phyloP scores from a whole-genome alignment of 2,113 vertebrate genomes.

The Salvelinus alpinus region DNA sequence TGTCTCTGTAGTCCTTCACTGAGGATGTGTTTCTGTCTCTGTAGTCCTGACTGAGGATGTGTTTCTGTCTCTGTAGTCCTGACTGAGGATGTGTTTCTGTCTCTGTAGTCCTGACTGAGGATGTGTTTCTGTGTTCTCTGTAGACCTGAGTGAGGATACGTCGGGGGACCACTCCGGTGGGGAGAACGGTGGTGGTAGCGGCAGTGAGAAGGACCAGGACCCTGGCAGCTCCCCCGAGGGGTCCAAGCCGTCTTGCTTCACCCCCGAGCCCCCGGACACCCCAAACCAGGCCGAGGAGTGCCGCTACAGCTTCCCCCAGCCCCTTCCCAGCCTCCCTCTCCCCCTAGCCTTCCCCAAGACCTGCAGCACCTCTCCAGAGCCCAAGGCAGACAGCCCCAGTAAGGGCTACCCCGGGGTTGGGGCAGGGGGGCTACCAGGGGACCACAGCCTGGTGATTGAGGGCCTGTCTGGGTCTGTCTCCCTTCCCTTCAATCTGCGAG shows the following conservation, averaged over 20 bases:
- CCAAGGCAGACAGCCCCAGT: conserved; percentile 79
- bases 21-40: too few species aligned
- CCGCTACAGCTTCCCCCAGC: conserved; percentile 59
- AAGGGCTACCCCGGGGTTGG: conserved; percentile 59
- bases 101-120: not conserved
- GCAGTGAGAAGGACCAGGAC: conserved; percentile 91
- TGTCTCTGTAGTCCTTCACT: too few species aligned
- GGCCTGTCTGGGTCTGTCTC: conserved; percentile 86
- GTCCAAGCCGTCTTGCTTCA: conserved; percentile 81
- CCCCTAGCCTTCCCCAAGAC: conserved; percentile 65
- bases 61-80: too few species aligned
- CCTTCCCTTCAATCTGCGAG: conserved; percentile 88
- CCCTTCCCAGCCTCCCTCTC: too few species aligned
- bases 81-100: not conserved
- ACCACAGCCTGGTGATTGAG: conserved; percentile 87
- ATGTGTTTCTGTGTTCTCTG: not conserved
- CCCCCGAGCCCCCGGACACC: conserved; percentile 83
- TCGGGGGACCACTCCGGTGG: conserved; percentile 77
- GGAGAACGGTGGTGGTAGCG: conserved; percentile 78
- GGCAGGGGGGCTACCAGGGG: conserved; percentile 52
- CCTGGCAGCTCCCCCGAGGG: conserved; percentile 87
- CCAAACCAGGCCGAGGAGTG: conserved; percentile 81
- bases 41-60: too few species aligned
- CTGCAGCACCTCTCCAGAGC: conserved; percentile 70
- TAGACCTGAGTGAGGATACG: conserved; percentile 83